A percentile compares a stretch with the other conserved stretches of the same genome.
Evolutionary conservation across 23 tunicate genomes (phyloP).

Genomic region (Phallusia fumigata): DNA sequence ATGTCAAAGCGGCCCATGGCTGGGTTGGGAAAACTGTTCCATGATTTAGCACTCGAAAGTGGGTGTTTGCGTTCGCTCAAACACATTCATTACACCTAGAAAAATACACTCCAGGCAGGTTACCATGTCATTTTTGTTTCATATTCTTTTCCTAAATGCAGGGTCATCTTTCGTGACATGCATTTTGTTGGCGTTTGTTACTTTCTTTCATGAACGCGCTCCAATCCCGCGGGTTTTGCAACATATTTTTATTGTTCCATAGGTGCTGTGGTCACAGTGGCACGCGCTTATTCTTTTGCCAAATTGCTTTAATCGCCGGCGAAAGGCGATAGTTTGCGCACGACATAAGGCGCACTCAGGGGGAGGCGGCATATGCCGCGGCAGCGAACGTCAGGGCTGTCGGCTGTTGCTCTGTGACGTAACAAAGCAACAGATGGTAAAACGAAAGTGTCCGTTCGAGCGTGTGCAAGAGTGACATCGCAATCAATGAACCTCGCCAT

Average conservation of each 20-base stretch:
- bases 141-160: too few relatives aligned
- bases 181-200: too few relatives aligned
- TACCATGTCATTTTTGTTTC: too few relatives aligned
- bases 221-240: too few relatives aligned
- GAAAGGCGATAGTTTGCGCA: conserved; percentile 4
- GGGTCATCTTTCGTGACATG: too few relatives aligned
- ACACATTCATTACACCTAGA: too few relatives aligned
- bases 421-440: background rate
- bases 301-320: conserved; percentile 8
- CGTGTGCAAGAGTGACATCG: background rate
- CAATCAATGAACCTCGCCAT: background rate
- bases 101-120: too few relatives aligned
- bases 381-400: background rate
- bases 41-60: too few relatives aligned
- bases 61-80: too few relatives aligned
- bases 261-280: background rate
- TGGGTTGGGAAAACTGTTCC: too few relatives aligned
- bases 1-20: too few relatives aligned
- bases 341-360: conserved; percentile 8
- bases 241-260: background rate
- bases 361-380: background rate
- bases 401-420: conserved; percentile 13
- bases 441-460: background rate
- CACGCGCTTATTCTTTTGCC: background rate
- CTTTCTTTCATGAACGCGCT: too few relatives aligned